Evolutionary conservation across 2,113 vertebrate genomes (phyloP), one percentile per base, ranked within the genome.

Genomic region (Aphelocoma coerulescens): DNA sequence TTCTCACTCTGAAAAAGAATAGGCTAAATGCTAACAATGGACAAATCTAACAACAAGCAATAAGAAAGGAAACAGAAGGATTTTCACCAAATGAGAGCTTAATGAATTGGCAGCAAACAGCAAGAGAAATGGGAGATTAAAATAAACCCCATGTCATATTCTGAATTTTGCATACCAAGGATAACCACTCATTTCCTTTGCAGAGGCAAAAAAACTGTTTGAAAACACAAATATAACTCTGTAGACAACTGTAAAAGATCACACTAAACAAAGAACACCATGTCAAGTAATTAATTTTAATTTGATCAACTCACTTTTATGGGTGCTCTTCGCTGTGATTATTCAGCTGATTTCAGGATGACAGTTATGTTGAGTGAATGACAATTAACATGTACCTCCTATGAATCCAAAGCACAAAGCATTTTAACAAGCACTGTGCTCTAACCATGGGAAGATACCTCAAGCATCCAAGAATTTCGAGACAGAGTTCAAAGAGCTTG

Each of bases 281-380:
- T 66, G 35, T 59, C 55, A 83, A 61, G 15, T 88, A 71, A 94
- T 93, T 85, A 91, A 83, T 96, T 95, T 91, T 90, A 85, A 93
- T 95, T 91, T 94, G 68, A 81, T 91, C 75, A 74, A 2, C 43
- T 88, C 51, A 23, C 52, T 74, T 85, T 72, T 59, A 48, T 48
- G 71, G 59, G 13, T 91, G 44, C 33, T 71, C 79, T 84, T 91
- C 2, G 19, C 54, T 88, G 62, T 79, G 81, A 93, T 93, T 82
- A 65, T 88, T 94, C 54, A 76, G 9, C 49, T 58, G 81, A 76
- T 76, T 83, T 89, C 69, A 82, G 81, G 18, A 63, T 93, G 55
- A 51, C 88, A 91, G 67, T 13, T 63, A 10, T 62, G 77, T 73
- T 65, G 90, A 94, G 58, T 83, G 93, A 93, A 77, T 90, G 54